These are phyloP conservation scores for Rotaria magnacalcarata DNA, from an alignment of 2,888 invertebrate species.

Conservation along the genomic window DNA sequence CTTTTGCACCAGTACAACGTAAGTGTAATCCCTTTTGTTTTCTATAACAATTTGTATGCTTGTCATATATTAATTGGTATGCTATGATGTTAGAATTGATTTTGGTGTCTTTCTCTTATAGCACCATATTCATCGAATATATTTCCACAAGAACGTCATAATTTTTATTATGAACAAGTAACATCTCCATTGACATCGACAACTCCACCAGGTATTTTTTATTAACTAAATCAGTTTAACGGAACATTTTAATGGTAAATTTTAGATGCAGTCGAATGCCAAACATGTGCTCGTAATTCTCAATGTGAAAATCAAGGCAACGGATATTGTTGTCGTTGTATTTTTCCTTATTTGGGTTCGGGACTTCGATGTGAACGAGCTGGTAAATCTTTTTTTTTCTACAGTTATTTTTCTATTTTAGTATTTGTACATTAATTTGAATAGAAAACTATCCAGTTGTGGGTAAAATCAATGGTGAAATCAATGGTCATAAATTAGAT, in stretches of 20 bases:
- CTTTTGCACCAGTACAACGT: neutral
- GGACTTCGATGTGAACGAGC: conserved; percentile 32
- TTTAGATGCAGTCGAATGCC: conserved; percentile 22
- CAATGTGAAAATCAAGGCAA: conserved; percentile 6
- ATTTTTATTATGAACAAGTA: neutral
- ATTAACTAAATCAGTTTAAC: neutral
- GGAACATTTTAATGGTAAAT: no score
- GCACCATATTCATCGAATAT: neutral
- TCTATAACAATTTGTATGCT: no score
- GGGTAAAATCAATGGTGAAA: conserved; percentile 5
- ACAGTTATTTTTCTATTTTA: neutral
- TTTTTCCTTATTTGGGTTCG: neutral
- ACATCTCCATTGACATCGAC: neutral
- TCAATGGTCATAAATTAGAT: neutral
- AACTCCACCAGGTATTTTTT: neutral
- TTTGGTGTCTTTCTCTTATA: neutral
- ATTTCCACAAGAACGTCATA: neutral
- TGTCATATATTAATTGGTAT: no score
- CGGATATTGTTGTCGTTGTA: conserved; percentile 31
- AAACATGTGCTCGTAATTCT: conserved; percentile 33
- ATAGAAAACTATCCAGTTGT: conserved; percentile 27
- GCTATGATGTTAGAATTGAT: neutral
- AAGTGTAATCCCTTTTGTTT: neutral
- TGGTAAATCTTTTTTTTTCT: neutral
- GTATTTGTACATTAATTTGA: neutral